phyloP scores from a whole-genome alignment of 2,888 invertebrate genomes.

The Patella pellucida region DNA sequence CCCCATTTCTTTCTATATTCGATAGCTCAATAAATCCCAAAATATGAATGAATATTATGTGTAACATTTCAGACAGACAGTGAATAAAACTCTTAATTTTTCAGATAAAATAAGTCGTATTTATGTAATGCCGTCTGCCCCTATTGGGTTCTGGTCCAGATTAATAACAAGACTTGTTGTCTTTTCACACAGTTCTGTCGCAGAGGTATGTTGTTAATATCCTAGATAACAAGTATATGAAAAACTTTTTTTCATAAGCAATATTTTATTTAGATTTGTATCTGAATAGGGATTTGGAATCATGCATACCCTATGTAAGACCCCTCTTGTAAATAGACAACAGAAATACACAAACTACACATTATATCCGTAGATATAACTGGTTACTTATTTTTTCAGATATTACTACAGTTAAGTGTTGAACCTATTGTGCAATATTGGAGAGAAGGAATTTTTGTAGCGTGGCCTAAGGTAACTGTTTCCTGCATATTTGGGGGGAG shows the following conservation, averaged over 20 bases:
- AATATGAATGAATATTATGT: too few relatives aligned
- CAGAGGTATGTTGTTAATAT: slow-evolving; percentile 39
- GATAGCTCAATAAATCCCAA: too few relatives aligned
- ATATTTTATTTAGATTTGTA: neutral
- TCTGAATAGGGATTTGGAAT: too few relatives aligned
- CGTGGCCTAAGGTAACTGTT: slow-evolving; percentile 52
- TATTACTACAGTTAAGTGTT: neutral
- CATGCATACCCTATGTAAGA: too few relatives aligned
- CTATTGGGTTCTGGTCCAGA: slow-evolving; percentile 66
- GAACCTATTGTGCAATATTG: slow-evolving; percentile 44
- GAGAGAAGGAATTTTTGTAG: slow-evolving; percentile 58
- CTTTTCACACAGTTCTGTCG: slow-evolving; percentile 48
- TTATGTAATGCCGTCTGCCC: slow-evolving; percentile 61
- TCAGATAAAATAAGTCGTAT: slow-evolving; percentile 53
- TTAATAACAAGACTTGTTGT: slow-evolving; percentile 61
- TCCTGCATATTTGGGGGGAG: neutral
- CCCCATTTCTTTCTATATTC: too few relatives aligned
- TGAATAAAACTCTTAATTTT: too few relatives aligned
- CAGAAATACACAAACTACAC: too few relatives aligned
- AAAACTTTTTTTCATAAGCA: neutral
- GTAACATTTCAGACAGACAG: too few relatives aligned
- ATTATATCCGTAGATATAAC: too few relatives aligned
- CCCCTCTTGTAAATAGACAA: slow-evolving; percentile 16
- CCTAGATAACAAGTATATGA: neutral
- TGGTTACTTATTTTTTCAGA: neutral